phyloP scores from a whole-genome alignment of 2,113 vertebrate genomes.

The Ammodytes marinus region DNA sequence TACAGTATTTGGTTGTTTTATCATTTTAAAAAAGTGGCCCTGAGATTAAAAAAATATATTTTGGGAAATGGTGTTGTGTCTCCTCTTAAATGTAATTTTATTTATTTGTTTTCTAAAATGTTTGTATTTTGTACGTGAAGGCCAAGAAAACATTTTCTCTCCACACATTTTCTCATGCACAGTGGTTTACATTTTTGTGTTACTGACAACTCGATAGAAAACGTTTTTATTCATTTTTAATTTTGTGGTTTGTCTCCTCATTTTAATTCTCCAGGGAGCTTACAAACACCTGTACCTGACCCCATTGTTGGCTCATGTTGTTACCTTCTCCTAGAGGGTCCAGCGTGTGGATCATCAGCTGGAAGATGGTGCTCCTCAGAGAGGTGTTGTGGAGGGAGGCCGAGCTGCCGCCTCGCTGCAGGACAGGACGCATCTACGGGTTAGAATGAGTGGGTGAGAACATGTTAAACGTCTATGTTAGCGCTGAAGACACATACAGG shows the following conservation, averaged over 20 bases:
- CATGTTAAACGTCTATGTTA: no score
- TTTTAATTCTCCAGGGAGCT: neutral
- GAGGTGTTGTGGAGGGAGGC: slow-evolving; percentile 91
- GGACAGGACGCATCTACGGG: slow-evolving; percentile 79
- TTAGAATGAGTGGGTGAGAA: no score
- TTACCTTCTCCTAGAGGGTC: slow-evolving; percentile 92
- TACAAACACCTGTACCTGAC: neutral
- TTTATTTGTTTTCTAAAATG: neutral
- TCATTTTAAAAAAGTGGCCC: no score
- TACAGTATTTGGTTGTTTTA: neutral
- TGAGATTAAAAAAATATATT: no score
- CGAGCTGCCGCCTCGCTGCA: slow-evolving; percentile 89
- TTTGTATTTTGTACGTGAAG: neutral
- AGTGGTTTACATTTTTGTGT: neutral
- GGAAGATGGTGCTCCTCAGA: slow-evolving; percentile 89
- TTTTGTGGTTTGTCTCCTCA: neutral
- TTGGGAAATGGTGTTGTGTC: no score
- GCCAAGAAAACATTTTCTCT: neutral
- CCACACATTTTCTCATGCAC: no score
- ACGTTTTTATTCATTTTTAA: neutral
- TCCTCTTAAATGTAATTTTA: no score
- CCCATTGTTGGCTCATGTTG: neutral
- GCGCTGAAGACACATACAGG: no score
- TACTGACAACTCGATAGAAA: neutral
- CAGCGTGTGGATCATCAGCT: slow-evolving; percentile 93